Conservation (phyloP, 2,113 vertebrate genomes). For the Xenopus laevis region DNA sequence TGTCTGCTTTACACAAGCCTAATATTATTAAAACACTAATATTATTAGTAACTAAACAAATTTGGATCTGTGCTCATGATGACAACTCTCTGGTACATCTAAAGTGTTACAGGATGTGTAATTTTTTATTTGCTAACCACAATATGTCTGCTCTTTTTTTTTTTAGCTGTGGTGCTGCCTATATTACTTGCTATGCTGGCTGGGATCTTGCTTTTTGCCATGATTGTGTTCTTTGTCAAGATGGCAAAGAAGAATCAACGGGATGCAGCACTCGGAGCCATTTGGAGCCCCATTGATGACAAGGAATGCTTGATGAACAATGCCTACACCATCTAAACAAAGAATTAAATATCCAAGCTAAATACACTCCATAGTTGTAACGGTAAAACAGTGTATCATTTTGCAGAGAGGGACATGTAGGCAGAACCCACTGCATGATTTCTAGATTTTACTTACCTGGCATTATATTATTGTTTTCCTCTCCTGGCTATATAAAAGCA, state of each 20-base stretch:
- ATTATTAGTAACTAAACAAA: too few species aligned
- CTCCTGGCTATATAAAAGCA: too few species aligned
- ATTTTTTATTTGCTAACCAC: neutral
- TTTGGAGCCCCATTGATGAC: constrained; percentile 56
- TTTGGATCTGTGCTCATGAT: too few species aligned
- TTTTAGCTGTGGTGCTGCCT: constrained; percentile 49
- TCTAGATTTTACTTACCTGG: too few species aligned
- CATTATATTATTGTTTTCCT: too few species aligned
- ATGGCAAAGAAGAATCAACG: constrained; percentile 44
- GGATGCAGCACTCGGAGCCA: constrained; percentile 16
- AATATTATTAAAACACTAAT: too few species aligned
- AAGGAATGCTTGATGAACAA: constrained; percentile 60
- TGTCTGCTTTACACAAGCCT: too few species aligned
- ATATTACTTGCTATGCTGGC: constrained; percentile 51
- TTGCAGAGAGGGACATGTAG: neutral
- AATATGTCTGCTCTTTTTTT: too few species aligned
- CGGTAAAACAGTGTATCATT: neutral
- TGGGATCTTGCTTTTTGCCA: constrained; percentile 49
- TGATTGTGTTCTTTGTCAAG: constrained; percentile 50
- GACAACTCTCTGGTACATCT: too few species aligned
- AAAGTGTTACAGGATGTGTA: too few species aligned
- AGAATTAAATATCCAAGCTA: neutral
- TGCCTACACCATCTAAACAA: constrained; percentile 49
- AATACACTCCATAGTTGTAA: constrained; percentile 19
- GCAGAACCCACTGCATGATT: too few species aligned